A percentile compares a stretch with the other conserved stretches of the same genome.
phyloP scores from a whole-genome alignment of 1,140 invertebrate genomes.

The Heliconius himera region DNA sequence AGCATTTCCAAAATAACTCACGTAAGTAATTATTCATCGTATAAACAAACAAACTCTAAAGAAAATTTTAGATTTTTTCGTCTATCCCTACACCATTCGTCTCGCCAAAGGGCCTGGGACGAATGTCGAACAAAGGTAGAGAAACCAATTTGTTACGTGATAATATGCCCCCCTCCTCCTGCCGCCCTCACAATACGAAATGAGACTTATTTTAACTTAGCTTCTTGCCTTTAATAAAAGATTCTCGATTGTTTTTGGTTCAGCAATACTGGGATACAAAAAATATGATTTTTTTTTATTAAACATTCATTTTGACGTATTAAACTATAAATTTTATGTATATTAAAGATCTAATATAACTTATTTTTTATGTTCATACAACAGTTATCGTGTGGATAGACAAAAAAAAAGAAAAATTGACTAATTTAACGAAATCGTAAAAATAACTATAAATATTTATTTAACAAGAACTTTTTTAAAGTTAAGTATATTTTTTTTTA shows the following conservation, averaged over 20 bases:
- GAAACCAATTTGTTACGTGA: constrained; percentile 81
- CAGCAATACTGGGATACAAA: constrained; percentile 18
- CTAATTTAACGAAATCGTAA: too few species aligned
- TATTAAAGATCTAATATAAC: too few species aligned
- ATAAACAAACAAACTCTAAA: neutral
- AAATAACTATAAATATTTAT: too few species aligned
- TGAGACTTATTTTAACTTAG: constrained; percentile 62
- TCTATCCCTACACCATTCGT: constrained; percentile 44
- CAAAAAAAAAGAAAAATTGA: too few species aligned
- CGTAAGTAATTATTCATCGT: neutral
- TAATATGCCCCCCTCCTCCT: constrained; percentile 65
- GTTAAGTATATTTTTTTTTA: too few species aligned
- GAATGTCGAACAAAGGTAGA: constrained; percentile 75
- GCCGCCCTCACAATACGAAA: constrained; percentile 49
- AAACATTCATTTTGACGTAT: neutral
- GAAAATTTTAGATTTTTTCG: neutral
- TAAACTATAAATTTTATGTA: too few species aligned
- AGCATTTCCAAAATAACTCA: neutral
- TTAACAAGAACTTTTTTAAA: too few species aligned
- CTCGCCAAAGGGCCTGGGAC: constrained; percentile 58
- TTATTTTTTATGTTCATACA: too few species aligned
- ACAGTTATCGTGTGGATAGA: too few species aligned
- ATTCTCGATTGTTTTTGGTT: constrained; percentile 39
- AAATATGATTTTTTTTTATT: neutral
- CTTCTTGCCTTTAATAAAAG: constrained; percentile 39